Evolutionary conservation across 2,797 vertebrate genomes (phyloP).

Genomic region (Gambelia wislizenii): DNA sequence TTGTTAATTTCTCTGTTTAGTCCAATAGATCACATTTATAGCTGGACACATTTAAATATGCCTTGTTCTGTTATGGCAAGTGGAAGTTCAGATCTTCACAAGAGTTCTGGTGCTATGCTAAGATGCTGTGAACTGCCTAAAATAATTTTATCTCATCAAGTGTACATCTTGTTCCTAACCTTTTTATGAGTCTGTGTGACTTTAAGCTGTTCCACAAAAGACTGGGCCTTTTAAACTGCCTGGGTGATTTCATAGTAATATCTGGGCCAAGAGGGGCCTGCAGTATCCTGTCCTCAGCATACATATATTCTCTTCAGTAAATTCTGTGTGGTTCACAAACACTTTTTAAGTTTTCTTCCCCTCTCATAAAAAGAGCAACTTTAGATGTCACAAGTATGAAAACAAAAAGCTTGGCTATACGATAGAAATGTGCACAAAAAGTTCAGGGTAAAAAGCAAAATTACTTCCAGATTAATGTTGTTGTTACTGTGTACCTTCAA

Average conservation of each 20-base stretch:
- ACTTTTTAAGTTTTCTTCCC: neutral
- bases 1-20: slow-evolving; percentile 17
- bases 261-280: neutral
- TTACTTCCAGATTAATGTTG: neutral
- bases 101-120: neutral
- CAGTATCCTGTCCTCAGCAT: neutral
- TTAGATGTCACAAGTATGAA: neutral
- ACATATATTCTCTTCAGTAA: neutral
- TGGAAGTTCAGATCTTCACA: neutral
- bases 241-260: neutral
- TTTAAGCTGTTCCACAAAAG: neutral
- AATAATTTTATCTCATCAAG: slow-evolving; percentile 6
- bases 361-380: neutral
- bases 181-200: slow-evolving; percentile 4
- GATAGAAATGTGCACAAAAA: neutral
- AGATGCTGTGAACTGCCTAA: neutral
- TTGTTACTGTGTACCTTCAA: too few relatives aligned
- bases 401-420: neutral
- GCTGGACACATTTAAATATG: neutral
- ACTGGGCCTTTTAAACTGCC: neutral
- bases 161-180: slow-evolving; percentile 27
- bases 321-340: neutral
- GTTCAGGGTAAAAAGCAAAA: neutral
- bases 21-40: neutral
- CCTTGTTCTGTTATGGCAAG: neutral